These are phyloP conservation scores for Syritta pipiens DNA, from an alignment of 2,888 invertebrate species.

Conservation along the genomic window DNA sequence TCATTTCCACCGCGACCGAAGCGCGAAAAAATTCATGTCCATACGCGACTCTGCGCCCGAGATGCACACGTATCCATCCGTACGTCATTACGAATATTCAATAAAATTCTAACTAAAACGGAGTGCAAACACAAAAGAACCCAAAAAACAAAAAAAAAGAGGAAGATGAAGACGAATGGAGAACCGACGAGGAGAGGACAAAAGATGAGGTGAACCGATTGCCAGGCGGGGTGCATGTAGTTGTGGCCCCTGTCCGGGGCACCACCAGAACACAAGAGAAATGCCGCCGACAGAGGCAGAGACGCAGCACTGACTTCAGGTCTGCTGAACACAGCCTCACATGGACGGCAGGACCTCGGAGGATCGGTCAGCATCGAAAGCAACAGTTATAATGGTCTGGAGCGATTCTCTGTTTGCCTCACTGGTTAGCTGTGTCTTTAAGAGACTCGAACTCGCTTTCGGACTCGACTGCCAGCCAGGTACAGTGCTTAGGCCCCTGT, in stretches of 20 bases:
- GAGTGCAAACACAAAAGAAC: slow-evolving; percentile 30
- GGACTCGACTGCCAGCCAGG: not conserved
- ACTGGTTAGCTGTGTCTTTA: no score
- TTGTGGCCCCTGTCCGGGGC: slow-evolving; percentile 31
- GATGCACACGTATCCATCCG: slow-evolving; percentile 6
- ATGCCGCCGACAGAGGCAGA: no score
- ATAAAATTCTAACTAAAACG: slow-evolving; percentile 49
- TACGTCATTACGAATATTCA: slow-evolving; percentile 55
- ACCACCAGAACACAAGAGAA: slow-evolving; percentile 59
- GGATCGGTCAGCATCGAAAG: slow-evolving; percentile 58
- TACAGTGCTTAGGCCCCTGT: slow-evolving; percentile 1
- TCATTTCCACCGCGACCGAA: slow-evolving; percentile 17
- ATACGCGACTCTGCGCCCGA: slow-evolving; percentile 2
- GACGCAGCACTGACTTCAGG: no score
- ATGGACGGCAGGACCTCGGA: slow-evolving; percentile 16
- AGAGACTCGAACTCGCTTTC: not conserved
- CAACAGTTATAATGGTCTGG: slow-evolving; percentile 64
- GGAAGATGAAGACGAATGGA: not conserved
- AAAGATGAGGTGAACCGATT: slow-evolving; percentile 43
- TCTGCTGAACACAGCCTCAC: not conserved
- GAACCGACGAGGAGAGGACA: not conserved
- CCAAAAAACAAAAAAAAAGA: not conserved
- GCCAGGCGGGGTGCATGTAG: slow-evolving; percentile 27
- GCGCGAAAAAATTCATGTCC: not conserved
- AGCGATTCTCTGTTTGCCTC: slow-evolving; percentile 37